Percentiles rank a stretch among this genome's conserved stretches.
phyloP scores from a whole-genome alignment of 1,140 invertebrate species.

The Heliconius hermathena region DNA sequence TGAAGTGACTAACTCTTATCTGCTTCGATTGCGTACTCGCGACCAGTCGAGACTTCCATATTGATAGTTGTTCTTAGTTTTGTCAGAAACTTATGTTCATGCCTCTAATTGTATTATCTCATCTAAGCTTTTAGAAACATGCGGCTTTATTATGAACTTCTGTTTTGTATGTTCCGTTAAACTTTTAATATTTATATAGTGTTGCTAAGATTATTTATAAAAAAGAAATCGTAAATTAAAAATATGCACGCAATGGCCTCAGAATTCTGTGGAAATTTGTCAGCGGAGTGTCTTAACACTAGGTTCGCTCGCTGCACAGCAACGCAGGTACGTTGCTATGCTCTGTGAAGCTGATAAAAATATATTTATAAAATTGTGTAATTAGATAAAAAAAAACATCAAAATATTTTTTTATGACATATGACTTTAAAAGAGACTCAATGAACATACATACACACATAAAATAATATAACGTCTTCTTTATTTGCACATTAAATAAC shows the following conservation, averaged over 20 bases:
- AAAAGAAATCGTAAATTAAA: too few relatives aligned
- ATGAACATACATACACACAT: background rate
- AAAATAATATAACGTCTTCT: background rate
- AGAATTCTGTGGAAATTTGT: too few relatives aligned
- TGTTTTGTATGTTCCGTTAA: background rate
- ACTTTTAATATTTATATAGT: constrained; percentile 3
- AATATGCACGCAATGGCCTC: too few relatives aligned
- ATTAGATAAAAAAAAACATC: too few relatives aligned
- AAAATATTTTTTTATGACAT: too few relatives aligned
- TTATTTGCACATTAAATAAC: background rate
- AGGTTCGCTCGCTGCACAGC: too few relatives aligned
- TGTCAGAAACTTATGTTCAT: constrained; percentile 28
- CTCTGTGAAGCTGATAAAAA: too few relatives aligned
- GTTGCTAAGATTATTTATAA: too few relatives aligned
- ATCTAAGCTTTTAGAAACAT: constrained; percentile 4
- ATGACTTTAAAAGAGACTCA: constrained; percentile 1
- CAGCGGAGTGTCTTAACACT: too few relatives aligned
- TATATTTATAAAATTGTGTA: too few relatives aligned
- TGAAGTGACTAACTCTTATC: constrained; percentile 60
- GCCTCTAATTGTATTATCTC: constrained; percentile 32
- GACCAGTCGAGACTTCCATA: constrained; percentile 39
- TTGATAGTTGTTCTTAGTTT: constrained; percentile 48
- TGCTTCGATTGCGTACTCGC: constrained; percentile 45
- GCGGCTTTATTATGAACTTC: background rate
- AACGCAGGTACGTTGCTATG: too few relatives aligned